Conservation (phyloP, 1,140 invertebrate genomes). For the Diorhabda elongata region DNA sequence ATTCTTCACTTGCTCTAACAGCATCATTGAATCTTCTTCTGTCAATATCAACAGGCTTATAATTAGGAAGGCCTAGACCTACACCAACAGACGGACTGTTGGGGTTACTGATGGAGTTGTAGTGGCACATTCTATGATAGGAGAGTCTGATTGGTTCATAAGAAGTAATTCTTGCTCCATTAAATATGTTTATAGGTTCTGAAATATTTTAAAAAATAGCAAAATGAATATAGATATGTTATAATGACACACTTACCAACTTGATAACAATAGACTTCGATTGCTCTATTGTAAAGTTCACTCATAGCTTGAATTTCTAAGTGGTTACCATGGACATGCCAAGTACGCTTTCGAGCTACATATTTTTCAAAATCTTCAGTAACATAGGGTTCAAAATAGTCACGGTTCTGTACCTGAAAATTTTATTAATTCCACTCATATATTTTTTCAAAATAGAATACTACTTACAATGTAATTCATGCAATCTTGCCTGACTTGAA, state of each 20-base stretch:
- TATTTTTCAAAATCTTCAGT: constrained; percentile 90
- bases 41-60: constrained; percentile 75
- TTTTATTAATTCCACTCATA: constrained; percentile 3
- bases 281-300: constrained; percentile 89
- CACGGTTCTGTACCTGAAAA: constrained; percentile 71
- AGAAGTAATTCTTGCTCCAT: constrained; percentile 64
- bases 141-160: constrained; percentile 83
- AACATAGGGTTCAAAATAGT: constrained; percentile 90
- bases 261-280: constrained; percentile 89
- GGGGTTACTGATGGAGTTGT: constrained; percentile 88
- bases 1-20: constrained; percentile 75
- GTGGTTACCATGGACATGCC: constrained; percentile 87
- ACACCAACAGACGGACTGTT: constrained; percentile 82
- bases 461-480: constrained; percentile 88
- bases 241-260: constrained; percentile 53
- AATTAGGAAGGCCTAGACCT: constrained; percentile 80
- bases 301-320: constrained; percentile 92
- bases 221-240: constrained; percentile 8
- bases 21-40: constrained; percentile 75
- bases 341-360: constrained; percentile 71
- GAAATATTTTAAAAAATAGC: constrained; percentile 28
- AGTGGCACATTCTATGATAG: constrained; percentile 87
- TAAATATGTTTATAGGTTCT: constrained; percentile 92
- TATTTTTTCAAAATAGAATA: constrained; percentile 8
- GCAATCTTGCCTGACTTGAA: constrained; percentile 76